Evolutionary conservation across 2,113 vertebrate species (phyloP).

Genomic region (Coreoperca whiteheadi): DNA sequence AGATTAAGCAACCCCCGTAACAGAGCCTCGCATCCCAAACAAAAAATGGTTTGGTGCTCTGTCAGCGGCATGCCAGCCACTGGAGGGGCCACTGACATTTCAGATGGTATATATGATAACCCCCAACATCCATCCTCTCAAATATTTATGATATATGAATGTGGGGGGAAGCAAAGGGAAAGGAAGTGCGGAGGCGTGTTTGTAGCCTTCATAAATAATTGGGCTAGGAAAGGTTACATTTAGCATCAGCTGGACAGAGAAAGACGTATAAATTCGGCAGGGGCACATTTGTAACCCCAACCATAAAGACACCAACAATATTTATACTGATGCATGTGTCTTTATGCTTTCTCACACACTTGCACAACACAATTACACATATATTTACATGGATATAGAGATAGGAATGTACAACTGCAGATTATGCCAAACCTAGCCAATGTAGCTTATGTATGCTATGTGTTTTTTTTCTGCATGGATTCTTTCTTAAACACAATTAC

Average conservation of each 20-base stretch:
- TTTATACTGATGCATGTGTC: background rate
- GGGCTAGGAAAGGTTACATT: constrained; percentile 73
- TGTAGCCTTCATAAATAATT: constrained; percentile 72
- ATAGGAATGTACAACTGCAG: background rate
- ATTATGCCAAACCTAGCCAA: background rate
- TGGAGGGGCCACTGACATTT: constrained; percentile 62
- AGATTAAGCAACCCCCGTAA: constrained; percentile 62
- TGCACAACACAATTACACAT: background rate
- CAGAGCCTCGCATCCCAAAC: constrained; percentile 53
- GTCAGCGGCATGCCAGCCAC: constrained; percentile 54
- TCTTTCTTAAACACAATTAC: background rate
- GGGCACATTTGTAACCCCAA: constrained; percentile 17
- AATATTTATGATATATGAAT: constrained; percentile 71
- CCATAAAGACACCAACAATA: background rate
- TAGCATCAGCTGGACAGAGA: constrained; percentile 46
- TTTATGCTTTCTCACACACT: background rate
- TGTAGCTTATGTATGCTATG: background rate
- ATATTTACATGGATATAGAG: constrained; percentile 22
- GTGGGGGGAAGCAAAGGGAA: constrained; percentile 3
- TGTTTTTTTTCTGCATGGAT: background rate
- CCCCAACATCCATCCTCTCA: constrained; percentile 51
- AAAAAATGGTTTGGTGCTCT: constrained; percentile 45
- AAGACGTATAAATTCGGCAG: constrained; percentile 21
- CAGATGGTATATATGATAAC: constrained; percentile 63
- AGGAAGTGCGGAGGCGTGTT: constrained; percentile 19